These are phyloP conservation scores for Ctenodactylus gundi DNA, from an alignment of 2,113 vertebrate species.

Conservation along the genomic window DNA sequence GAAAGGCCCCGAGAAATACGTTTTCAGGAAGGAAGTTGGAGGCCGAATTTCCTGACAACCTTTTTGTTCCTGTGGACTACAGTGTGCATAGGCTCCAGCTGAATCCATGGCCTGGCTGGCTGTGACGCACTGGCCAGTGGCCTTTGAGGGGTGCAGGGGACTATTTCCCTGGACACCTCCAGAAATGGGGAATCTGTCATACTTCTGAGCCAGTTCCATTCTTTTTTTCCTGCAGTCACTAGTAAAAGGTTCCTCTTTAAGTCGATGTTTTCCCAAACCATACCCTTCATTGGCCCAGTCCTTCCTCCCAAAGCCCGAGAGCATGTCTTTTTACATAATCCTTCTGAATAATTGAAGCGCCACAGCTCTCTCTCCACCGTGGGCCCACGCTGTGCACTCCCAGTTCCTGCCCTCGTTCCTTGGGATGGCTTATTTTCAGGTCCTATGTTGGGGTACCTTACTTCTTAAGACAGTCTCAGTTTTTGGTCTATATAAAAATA, in stretches of 20 bases:
- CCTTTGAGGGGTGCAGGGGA: background rate
- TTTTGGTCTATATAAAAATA: background rate
- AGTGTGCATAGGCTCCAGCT: background rate
- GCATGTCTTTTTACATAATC: background rate
- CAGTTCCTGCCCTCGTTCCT: background rate
- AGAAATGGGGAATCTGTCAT: background rate
- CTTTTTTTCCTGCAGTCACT: background rate
- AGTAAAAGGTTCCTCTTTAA: background rate
- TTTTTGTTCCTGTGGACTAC: background rate
- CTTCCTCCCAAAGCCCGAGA: background rate
- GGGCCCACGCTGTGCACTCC: background rate
- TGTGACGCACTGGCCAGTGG: background rate
- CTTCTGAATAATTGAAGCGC: constrained; percentile 38
- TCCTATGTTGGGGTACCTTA: background rate
- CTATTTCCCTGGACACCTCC: background rate
- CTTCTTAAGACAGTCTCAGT: background rate
- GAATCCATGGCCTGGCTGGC: background rate
- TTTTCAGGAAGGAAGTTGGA: background rate
- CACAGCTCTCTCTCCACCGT: background rate
- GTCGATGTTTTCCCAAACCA: background rate
- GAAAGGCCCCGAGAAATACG: background rate
- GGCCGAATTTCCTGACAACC: background rate
- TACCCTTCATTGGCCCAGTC: background rate
- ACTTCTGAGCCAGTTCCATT: background rate
- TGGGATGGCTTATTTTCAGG: background rate